phyloP scores from a whole-genome alignment of 2,888 invertebrate genomes.

The Amphipoea lucens region DNA sequence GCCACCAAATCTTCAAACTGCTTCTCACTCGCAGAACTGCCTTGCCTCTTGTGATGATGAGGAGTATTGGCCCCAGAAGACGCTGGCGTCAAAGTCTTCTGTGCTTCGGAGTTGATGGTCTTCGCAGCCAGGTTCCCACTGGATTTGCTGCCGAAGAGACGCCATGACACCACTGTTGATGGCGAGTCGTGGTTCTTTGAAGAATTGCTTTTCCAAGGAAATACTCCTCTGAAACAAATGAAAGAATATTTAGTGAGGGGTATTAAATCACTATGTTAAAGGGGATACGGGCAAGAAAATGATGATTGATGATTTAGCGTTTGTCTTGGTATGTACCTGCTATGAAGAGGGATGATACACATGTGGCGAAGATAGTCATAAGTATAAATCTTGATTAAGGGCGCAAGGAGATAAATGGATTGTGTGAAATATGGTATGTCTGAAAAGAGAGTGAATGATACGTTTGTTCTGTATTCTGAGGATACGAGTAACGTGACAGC shows the following conservation, averaged over 20 bases:
- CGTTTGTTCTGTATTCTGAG: too few species aligned
- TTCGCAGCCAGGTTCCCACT: conserved; percentile 81
- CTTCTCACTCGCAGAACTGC: conserved; percentile 88
- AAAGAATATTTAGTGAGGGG: conserved; percentile 28
- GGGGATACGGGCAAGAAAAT: neutral
- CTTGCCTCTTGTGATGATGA: conserved; percentile 85
- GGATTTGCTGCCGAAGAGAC: conserved; percentile 85
- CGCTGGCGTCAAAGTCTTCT: conserved; percentile 80
- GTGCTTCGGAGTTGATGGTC: conserved; percentile 76
- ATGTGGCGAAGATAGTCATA: neutral
- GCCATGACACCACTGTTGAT: conserved; percentile 79
- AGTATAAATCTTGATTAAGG: neutral
- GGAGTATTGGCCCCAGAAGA: conserved; percentile 85
- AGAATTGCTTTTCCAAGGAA: conserved; percentile 88
- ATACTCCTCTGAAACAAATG: conserved; percentile 88
- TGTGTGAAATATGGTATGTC: neutral
- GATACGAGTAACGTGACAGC: neutral
- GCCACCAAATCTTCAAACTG: conserved; percentile 91
- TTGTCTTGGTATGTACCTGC: neutral
- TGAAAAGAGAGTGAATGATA: neutral
- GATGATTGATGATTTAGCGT: neutral
- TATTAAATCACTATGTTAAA: neutral
- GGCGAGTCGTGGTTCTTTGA: conserved; percentile 79
- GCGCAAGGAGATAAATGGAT: neutral
- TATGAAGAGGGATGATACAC: neutral